Evolutionary conservation across 2,113 vertebrate genomes (phyloP), one percentile per base, ranked within the genome.

Genomic region (Pangasianodon gigas): DNA sequence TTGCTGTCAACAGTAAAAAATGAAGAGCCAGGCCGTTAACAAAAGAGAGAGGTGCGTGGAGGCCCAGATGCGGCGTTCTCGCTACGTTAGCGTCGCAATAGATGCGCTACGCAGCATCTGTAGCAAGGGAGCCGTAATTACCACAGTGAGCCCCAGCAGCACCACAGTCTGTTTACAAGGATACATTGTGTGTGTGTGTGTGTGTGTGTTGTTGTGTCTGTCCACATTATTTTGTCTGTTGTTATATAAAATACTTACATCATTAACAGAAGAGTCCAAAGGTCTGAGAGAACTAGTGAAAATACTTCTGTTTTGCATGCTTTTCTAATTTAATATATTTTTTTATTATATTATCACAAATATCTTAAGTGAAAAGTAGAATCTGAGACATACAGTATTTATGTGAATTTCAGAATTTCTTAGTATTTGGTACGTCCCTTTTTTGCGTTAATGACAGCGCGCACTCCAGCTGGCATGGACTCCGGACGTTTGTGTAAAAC

Each of bases 1-100:
- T 95, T 95, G 96, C 97, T 99, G 98, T 98, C 98, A 99, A 96
- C 95, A 94, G 96, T 98, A 98, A 99, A 98, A 98, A 99, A 99
- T 99, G 96, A 98, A 98, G 97, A 97, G 94, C 96, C 96, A 93
- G 89, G 96, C 96, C 95, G 94, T 94, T 96, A 97, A 97, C 96
- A 98, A 98, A 84, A 97, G 95, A 94, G 93, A 94, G 91, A 90
- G 89, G 91, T 87, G 90, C 51, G 48, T 44, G 81, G 94, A 98
- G 96, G 95, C 97, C 87, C 87, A 98, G 98, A 98, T 98, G 98
- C 95, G 93, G 93, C 96, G 96, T 96, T 97, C 96, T 96, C 96
- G 96, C 95, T 93, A 96, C 93, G 96, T 94, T 94, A 94, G 90
- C 91, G 89, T 93, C 94, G 93, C 95, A 94, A 95, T 92, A 96